Base-by-base conservation (phyloP, 2,888 invertebrate species). In the Aplocera efformata region DNA sequence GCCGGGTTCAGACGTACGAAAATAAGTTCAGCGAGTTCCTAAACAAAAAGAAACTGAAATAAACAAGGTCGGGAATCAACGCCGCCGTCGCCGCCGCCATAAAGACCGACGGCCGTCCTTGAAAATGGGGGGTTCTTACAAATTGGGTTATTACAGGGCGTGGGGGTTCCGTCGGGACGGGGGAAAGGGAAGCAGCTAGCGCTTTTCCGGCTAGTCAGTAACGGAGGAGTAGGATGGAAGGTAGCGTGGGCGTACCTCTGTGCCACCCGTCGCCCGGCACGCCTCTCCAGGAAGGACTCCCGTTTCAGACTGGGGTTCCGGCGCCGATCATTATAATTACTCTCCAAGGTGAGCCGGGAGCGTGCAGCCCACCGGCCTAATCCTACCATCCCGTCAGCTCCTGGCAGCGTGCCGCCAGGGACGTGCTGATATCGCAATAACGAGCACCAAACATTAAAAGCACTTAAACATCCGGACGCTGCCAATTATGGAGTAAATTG, bases 81-180 rank as follows among this genome's bases (percentile, higher is more conserved):
- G 83, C 80, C 82, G 85, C 76, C 79, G 80, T 79, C 85, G 85
- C 78, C 85, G 82, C 83, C 82, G 83, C 86, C 84, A 80, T 86
- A 83, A 81, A 86, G 88, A 85, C 83, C 88, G 86, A 82, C 86
- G 86, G 81, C 85, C 88, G 88, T 86, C 88, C 88, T 89, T 88
- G 88, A 86, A 83, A 86, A 80, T 67, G 77, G 83, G 84, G 88
- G 85, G 86, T 80, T 85, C 86, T 84, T 85, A 88, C 88, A 88
- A 88, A 89, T 89, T 89, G 88, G 88, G 88, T 88, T 89, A 89
- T 88, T 88, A 86, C 80, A 68, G 73, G 82, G 80, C 67, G 74
- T 72, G 76, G 79, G 79, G 76, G 77, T 71, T 69, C 78, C 70
- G 79, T 72, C 77, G 78, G 78, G 72, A 58, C 56, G 78, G 58